phyloP scores from a whole-genome alignment of 2,797 vertebrate species.

The Pelochelys cantorii region DNA sequence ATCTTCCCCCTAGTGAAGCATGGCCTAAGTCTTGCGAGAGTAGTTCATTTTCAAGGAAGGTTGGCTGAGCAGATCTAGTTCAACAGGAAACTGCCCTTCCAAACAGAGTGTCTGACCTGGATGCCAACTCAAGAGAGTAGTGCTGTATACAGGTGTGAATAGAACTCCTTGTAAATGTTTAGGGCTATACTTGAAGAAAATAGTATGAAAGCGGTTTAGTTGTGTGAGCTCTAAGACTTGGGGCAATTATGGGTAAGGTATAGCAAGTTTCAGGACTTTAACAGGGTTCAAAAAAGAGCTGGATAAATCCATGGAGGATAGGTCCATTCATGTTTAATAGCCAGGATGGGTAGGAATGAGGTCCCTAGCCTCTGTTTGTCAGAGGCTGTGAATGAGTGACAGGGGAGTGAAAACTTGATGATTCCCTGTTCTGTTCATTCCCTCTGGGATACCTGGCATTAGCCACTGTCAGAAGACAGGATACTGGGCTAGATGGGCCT shows the following conservation, averaged over 20 bases:
- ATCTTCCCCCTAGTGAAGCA: no score
- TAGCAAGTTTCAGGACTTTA: background rate
- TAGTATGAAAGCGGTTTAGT: accelerated
- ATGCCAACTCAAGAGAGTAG: background rate
- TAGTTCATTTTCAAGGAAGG: background rate
- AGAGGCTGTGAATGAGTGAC: no score
- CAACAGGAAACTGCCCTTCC: background rate
- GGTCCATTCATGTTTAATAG: no score
- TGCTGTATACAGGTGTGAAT: background rate
- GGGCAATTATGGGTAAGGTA: background rate
- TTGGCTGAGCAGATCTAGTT: background rate
- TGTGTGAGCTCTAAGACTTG: background rate
- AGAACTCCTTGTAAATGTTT: background rate
- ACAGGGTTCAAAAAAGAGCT: no score
- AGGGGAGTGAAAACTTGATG: no score
- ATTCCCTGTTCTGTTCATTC: no score
- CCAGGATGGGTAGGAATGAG: no score
- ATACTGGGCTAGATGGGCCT: no score
- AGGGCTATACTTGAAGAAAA: background rate
- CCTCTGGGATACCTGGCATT: no score
- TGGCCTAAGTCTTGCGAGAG: background rate
- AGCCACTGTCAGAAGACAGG: no score
- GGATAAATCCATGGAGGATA: no score
- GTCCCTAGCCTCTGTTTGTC: no score
- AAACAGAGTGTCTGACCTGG: background rate